Conservation (phyloP, 2,113 vertebrate genomes). For the Mirza zaza region DNA sequence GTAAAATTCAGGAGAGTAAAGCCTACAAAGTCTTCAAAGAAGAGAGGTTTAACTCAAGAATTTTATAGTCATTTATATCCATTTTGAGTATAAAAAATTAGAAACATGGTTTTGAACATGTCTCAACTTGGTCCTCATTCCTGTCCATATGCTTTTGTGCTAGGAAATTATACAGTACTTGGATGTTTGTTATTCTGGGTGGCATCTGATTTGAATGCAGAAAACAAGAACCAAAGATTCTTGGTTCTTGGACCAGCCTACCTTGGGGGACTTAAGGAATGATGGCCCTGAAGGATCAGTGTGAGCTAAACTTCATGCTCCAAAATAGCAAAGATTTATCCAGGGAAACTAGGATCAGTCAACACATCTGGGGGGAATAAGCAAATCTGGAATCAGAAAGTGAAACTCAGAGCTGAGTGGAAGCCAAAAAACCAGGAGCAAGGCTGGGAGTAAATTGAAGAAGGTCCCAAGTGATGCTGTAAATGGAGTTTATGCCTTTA, state of each 20-base stretch:
- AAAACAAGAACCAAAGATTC: not conserved
- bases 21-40: not conserved
- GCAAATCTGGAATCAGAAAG: slow-evolving; percentile 25
- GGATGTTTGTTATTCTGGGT: not conserved
- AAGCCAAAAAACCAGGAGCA: not conserved
- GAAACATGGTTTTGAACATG: not conserved
- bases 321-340: not conserved
- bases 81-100: not conserved
- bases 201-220: not conserved
- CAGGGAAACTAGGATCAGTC: not conserved
- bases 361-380: not conserved
- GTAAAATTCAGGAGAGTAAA: not conserved
- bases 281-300: not conserved
- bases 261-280: not conserved
- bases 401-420: slow-evolving; percentile 19
- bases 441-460: not conserved
- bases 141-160: not conserved
- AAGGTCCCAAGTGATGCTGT: not conserved
- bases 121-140: not conserved
- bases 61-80: not conserved
- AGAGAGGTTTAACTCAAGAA: not conserved
- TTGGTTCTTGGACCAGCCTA: not conserved
- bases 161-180: not conserved
- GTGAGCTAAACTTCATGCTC: slow-evolving; percentile 7
- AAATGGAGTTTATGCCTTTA: slow-evolving; percentile 1